Base-by-base conservation (phyloP, 2,113 vertebrate species). In the Solea solea region DNA sequence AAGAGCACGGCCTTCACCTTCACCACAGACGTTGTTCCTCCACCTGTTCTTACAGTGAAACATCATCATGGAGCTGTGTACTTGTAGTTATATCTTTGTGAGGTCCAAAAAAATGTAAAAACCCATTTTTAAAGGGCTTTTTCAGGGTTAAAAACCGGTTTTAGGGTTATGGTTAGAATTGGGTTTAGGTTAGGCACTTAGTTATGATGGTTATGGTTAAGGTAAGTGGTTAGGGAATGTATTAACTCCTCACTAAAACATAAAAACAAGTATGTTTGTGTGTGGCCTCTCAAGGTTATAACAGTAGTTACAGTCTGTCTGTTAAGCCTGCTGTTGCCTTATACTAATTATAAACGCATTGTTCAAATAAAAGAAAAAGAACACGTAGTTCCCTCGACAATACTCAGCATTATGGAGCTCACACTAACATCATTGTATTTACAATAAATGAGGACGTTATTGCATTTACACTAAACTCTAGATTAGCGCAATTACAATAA, bases 401-500 rank as follows among this genome's bases (percentile, higher is more conserved):
- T 78, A 60, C 52, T 34, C 65, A 25, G 39, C 44, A 53, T 67
- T 59, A 73, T 60, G 28, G 74, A 85, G 73, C 53, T 69, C 76
- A 61, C 68, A 52, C 16, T 67, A 70, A 76, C 74, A 77, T 70
- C 72, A 78, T 64, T 85, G 67, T 41, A 34, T 78, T 61, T 51
- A 63, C 61, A 77, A 61, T 72, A 67, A 84, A 81, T 69, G 45
- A 78, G 48, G 57, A 73, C 73, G 50, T 75, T 64, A 74, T 81
- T 86, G 69, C 58, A 54, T 83, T 79, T 64, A 70, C 46, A 64
- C 59, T 78, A 76, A 64, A 77, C 63, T 87, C 86, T 80, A 72
- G 57, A 75, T 81, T 65, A 72, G 68, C 75, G 70, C 41, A 59
- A 64, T 84, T 74, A 64, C 68, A 67, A 46, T 74, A 61, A 80